phyloP scores from a whole-genome alignment of 2,888 invertebrate species.

The Apotomis capreana region DNA sequence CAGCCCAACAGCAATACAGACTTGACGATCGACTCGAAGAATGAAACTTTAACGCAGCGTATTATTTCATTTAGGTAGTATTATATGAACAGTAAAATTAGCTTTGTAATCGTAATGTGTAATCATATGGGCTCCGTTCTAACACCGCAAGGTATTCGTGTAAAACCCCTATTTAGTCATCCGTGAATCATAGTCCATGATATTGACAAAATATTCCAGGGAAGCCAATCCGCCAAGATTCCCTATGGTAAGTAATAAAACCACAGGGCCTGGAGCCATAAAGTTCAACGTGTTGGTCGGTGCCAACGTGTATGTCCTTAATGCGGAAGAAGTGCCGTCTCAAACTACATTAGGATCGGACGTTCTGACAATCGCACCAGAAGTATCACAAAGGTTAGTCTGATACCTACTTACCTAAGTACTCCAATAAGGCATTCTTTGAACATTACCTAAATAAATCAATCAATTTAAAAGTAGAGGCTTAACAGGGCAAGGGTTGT shows the following conservation, averaged over 20 bases:
- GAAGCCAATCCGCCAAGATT: conserved; percentile 70
- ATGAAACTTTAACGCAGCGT: too few relatives aligned
- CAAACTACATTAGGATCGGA: conserved; percentile 87
- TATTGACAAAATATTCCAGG: conserved; percentile 53
- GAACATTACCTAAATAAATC: background rate
- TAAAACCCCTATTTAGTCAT: too few relatives aligned
- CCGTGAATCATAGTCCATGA: too few relatives aligned
- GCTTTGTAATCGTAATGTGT: too few relatives aligned
- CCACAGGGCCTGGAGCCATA: conserved; percentile 85
- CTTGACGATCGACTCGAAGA: too few relatives aligned
- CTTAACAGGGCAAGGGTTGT: too few relatives aligned
- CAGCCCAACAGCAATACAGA: too few relatives aligned
- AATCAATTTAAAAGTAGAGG: background rate
- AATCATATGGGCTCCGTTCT: too few relatives aligned
- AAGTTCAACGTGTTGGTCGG: conserved; percentile 77
- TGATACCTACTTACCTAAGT: conserved; percentile 5
- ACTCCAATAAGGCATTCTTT: background rate
- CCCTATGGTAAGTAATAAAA: conserved; percentile 85
- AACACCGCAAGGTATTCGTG: too few relatives aligned
- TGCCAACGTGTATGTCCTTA: conserved; percentile 85
- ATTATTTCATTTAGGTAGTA: too few relatives aligned
- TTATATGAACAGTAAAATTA: too few relatives aligned
- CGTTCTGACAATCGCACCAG: conserved; percentile 83
- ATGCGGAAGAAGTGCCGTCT: conserved; percentile 88
- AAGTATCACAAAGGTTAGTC: conserved; percentile 79